Conservation (phyloP, 2,888 invertebrate genomes). For the Sinelater perroti region DNA sequence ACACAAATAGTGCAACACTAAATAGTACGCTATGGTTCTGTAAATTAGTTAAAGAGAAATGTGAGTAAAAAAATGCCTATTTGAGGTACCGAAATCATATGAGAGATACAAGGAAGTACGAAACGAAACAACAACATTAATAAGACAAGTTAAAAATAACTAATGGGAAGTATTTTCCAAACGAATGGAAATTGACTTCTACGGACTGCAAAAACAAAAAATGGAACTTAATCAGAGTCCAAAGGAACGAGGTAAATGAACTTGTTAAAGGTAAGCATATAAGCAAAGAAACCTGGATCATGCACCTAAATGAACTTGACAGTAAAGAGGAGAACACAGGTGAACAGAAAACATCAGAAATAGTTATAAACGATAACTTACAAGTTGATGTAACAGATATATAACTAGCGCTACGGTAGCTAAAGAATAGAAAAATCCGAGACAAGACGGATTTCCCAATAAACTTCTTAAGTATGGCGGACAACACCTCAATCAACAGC, state of each 20-base stretch:
- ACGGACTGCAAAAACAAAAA: constrained; percentile 7
- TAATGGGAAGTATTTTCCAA: constrained; percentile 4
- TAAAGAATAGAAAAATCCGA: constrained; percentile 2
- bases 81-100: background rate
- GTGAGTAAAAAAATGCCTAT: background rate
- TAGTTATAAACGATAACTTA: constrained; percentile 1
- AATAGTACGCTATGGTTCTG: background rate
- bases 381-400: background rate
- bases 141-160: constrained; percentile 3
- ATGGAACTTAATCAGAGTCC: background rate
- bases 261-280: background rate
- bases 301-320: background rate
- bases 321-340: background rate
- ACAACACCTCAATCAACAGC: too few species aligned
- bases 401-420: background rate
- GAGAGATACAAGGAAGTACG: background rate
- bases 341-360: background rate
- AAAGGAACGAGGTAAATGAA: constrained; percentile 3
- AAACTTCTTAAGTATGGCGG: background rate
- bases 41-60: background rate
- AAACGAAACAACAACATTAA: constrained; percentile 1
- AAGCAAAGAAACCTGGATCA: background rate
- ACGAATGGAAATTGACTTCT: constrained; percentile 8
- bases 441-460: background rate
- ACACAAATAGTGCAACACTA: background rate